These are phyloP conservation scores for Rhagonycha fulva DNA, from an alignment of 2,888 invertebrate genomes.

Conservation along the genomic window DNA sequence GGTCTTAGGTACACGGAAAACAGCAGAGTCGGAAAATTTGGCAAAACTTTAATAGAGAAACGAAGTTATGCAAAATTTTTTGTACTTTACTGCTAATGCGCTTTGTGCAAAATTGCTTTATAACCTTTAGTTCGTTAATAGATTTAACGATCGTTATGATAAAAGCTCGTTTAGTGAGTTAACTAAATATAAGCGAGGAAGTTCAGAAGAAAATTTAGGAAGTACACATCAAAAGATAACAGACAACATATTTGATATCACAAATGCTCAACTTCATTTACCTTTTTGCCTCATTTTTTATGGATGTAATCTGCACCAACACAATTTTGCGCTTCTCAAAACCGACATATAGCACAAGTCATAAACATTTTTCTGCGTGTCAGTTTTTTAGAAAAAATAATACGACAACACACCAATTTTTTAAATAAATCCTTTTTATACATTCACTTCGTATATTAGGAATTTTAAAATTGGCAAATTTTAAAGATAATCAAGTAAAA, in stretches of 20 bases:
- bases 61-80: slow-evolving; percentile 14
- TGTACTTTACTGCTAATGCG: slow-evolving; percentile 28
- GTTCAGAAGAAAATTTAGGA: slow-evolving; percentile 5
- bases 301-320: slow-evolving; percentile 17
- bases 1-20: background rate
- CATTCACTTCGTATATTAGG: background rate
- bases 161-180: slow-evolving; percentile 24
- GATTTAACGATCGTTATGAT: slow-evolving; percentile 21
- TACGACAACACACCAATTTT: slow-evolving; percentile 13
- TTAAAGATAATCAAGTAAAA: background rate
- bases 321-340: background rate
- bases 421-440: slow-evolving; percentile 9
- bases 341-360: slow-evolving; percentile 6
- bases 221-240: slow-evolving; percentile 19
- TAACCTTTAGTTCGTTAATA: slow-evolving; percentile 16
- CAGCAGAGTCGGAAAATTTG: background rate
- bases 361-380: slow-evolving; percentile 9
- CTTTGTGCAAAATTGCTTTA: slow-evolving; percentile 18
- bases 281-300: slow-evolving; percentile 21
- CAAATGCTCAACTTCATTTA: slow-evolving; percentile 22
- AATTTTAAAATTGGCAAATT: background rate
- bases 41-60: slow-evolving; percentile 22
- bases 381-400: slow-evolving; percentile 3
- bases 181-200: slow-evolving; percentile 18
- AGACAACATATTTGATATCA: slow-evolving; percentile 21